Percentiles rank a stretch among this genome's conserved stretches.
Conservation (phyloP, 2,113 vertebrate species). For the Propithecus coquereli region DNA sequence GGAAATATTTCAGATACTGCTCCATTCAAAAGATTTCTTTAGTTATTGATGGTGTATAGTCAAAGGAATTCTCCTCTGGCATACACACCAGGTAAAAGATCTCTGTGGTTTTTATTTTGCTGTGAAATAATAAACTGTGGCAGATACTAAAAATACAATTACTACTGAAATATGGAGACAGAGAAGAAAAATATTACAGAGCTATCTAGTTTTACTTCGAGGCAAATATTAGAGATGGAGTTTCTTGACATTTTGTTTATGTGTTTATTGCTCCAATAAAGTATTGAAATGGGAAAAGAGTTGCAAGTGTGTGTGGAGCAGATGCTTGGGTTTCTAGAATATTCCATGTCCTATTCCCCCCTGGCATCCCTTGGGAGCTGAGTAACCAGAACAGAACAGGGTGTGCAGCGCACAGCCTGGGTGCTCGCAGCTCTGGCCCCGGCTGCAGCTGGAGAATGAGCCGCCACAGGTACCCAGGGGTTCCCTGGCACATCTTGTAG, state of each 20-base stretch:
- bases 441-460: no score
- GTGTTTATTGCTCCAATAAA: not conserved
- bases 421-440: no score
- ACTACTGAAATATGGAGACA: not conserved
- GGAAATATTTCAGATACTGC: slow-evolving; percentile 91
- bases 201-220: not conserved
- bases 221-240: not conserved
- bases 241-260: not conserved
- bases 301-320: not conserved
- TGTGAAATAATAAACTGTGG: slow-evolving; percentile 61
- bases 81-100: slow-evolving; percentile 90
- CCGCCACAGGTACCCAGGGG: not conserved
- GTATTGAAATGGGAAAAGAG: not conserved
- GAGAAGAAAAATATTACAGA: not conserved
- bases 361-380: no score
- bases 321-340: not conserved
- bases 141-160: not conserved
- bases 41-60: slow-evolving; percentile 92
- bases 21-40: slow-evolving; percentile 93
- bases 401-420: not conserved
- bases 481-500: not conserved
- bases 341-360: not conserved
- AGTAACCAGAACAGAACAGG: not conserved
- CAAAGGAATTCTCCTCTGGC: slow-evolving; percentile 89
- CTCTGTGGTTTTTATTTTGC: slow-evolving; percentile 93